Conservation (phyloP, 1,140 invertebrate species). For the Cotesia typhae region DNA sequence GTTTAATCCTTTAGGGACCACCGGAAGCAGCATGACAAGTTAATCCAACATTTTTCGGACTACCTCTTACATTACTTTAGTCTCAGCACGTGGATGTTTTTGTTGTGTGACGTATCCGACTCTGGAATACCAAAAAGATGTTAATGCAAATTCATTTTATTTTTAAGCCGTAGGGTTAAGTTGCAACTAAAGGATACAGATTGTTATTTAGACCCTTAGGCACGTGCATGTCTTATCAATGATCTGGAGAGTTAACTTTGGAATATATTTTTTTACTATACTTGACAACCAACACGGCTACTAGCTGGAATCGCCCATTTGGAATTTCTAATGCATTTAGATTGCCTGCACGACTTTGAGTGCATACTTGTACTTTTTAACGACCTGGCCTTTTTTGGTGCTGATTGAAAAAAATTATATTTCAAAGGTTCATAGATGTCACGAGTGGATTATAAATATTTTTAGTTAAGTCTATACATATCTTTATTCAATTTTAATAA, state of each 20-base stretch:
- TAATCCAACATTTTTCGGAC: too few species aligned
- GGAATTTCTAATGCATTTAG: conserved; percentile 18
- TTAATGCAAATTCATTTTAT: not conserved
- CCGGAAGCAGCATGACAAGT: too few species aligned
- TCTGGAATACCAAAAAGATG: conserved; percentile 12
- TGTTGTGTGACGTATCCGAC: not conserved
- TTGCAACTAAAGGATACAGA: not conserved
- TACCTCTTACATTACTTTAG: too few species aligned
- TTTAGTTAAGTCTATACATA: too few species aligned
- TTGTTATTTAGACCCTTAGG: not conserved
- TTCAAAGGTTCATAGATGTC: too few species aligned
- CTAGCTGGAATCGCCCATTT: not conserved
- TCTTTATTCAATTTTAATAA: too few species aligned
- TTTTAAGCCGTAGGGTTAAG: too few species aligned
- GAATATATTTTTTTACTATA: not conserved
- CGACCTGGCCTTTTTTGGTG: not conserved
- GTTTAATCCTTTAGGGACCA: too few species aligned
- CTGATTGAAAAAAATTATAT: not conserved
- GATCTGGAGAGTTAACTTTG: not conserved
- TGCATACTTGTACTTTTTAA: not conserved
- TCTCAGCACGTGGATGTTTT: too few species aligned
- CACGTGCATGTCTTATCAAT: conserved; percentile 14
- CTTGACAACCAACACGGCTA: not conserved
- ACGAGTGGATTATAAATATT: too few species aligned
- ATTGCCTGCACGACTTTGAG: not conserved